A percentile compares a stretch with the other conserved stretches of the same genome.
Evolutionary conservation across 2,888 invertebrate genomes (phyloP).

Genomic region (Hydrotaea cyrtoneurina): DNA sequence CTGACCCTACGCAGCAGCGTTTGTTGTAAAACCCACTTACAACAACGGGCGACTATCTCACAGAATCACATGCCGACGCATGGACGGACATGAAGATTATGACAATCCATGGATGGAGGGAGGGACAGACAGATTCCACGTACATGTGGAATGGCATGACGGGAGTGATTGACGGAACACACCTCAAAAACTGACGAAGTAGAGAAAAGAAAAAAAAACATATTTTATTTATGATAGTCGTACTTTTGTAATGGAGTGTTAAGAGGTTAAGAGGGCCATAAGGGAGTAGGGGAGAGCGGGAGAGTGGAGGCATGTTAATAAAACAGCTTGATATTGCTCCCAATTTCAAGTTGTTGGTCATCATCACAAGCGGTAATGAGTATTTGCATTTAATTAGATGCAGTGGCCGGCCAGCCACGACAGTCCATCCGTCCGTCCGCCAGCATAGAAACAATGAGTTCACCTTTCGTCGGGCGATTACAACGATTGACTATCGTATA

Average conservation of each 20-base stretch:
- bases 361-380: slow-evolving; percentile 23
- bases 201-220: not conserved
- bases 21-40: not conserved
- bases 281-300: not conserved
- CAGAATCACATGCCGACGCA: not conserved
- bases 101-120: not conserved
- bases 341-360: slow-evolving; percentile 16
- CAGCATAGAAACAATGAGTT: not conserved
- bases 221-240: slow-evolving; percentile 22
- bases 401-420: not conserved
- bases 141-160: not conserved
- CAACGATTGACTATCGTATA: not conserved
- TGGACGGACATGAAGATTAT: not conserved
- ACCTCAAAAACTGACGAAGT: not conserved
- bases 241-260: not conserved
- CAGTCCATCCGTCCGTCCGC: not conserved
- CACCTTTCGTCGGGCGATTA: slow-evolving; percentile 8
- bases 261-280: too few species aligned
- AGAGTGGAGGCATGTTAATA: not conserved
- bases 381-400: slow-evolving; percentile 59
- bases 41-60: not conserved
- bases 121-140: not conserved
- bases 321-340: slow-evolving; percentile 35
- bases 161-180: not conserved
- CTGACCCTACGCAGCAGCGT: not conserved